phyloP scores from a whole-genome alignment of 2,888 invertebrate species.

The Lypha dubia region DNA sequence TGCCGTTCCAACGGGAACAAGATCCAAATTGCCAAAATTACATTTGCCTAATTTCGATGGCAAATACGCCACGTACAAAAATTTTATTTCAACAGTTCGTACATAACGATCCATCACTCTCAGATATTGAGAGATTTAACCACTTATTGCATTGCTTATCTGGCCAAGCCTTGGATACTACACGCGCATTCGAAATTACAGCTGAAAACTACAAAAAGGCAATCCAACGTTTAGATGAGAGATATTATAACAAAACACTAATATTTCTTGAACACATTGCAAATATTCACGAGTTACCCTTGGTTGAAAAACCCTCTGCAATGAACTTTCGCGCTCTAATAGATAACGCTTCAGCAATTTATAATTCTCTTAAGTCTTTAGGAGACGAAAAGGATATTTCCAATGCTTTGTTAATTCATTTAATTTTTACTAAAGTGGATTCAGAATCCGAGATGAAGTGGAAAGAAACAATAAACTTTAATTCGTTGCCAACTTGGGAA shows the following conservation, averaged over 20 bases:
- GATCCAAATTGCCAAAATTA: not conserved
- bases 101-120: constrained; percentile 19
- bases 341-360: no score
- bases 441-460: constrained; percentile 60
- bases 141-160: constrained; percentile 24
- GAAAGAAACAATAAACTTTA: constrained; percentile 63
- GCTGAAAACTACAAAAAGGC: constrained; percentile 52
- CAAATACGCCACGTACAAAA: constrained; percentile 38
- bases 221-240: constrained; percentile 32
- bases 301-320: constrained; percentile 6
- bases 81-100: constrained; percentile 38
- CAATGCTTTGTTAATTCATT: constrained; percentile 60
- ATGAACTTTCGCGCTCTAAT: not conserved
- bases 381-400: constrained; percentile 21
- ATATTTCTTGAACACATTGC: constrained; percentile 56
- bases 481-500: constrained; percentile 54
- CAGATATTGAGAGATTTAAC: constrained; percentile 21
- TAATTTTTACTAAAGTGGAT: constrained; percentile 63
- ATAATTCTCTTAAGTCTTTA: not conserved
- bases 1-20: constrained; percentile 10
- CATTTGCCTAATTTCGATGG: constrained; percentile 50
- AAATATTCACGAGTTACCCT: constrained; percentile 33
- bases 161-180: constrained; percentile 52
- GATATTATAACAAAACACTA: constrained; percentile 48
- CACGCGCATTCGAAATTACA: constrained; percentile 42